Evolutionary conservation across 2,113 vertebrate genomes (phyloP).

Genomic region (Mesitornis unicolor): DNA sequence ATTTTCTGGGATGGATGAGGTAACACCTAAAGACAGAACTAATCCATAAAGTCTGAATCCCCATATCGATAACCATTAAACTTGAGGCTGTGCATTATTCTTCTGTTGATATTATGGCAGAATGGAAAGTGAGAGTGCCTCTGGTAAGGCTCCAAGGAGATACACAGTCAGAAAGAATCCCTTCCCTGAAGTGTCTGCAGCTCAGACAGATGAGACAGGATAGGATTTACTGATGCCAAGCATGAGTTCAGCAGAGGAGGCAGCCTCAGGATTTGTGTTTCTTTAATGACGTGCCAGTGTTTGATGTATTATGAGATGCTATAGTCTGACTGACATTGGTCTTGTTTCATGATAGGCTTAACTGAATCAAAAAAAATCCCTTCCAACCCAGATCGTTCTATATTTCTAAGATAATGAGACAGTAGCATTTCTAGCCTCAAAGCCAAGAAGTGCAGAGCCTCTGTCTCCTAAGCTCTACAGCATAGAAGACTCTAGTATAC

Average conservation of each 20-base stretch:
- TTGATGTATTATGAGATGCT: not conserved
- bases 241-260: not conserved
- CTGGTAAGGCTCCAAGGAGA: not conserved
- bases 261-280: not conserved
- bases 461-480: not conserved
- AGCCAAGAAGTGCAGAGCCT: not conserved
- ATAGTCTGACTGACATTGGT: not conserved
- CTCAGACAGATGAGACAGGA: not conserved
- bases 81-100: not conserved
- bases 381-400: no score
- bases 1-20: not conserved
- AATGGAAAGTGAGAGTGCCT: not conserved
- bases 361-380: not conserved
- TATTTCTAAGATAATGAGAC: not conserved
- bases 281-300: not conserved
- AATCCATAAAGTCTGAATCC: not conserved
- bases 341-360: not conserved
- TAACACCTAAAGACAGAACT: not conserved
- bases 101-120: not conserved
- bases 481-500: not conserved
- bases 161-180: not conserved
- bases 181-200: not conserved
- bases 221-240: not conserved
- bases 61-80: accelerated
- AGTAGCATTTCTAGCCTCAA: not conserved